Percentiles rank a stretch among this genome's conserved stretches.
Evolutionary conservation across 2,888 invertebrate species (phyloP).

Genomic region (Pollenia labialis): DNA sequence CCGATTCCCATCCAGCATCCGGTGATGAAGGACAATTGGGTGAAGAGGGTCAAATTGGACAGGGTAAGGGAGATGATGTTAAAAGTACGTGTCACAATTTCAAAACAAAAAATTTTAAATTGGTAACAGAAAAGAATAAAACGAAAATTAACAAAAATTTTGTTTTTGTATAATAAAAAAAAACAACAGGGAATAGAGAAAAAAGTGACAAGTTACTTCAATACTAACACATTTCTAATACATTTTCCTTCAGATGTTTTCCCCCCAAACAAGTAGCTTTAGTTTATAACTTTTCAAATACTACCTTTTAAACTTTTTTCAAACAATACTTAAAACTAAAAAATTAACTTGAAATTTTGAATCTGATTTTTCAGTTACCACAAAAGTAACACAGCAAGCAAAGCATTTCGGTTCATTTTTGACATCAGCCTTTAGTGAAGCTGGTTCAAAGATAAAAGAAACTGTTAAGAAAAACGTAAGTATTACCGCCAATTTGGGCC

Average conservation of each 20-base stretch:
- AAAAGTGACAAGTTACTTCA: conserved; percentile 80
- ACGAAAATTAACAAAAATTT: conserved; percentile 45
- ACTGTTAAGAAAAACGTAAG: conserved; percentile 98
- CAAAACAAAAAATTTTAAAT: conserved; percentile 75
- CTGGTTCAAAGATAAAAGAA: conserved; percentile 97
- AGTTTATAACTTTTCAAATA: background rate
- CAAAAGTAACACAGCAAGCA: conserved; percentile 94
- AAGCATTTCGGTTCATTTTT: conserved; percentile 96
- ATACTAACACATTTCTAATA: conserved; percentile 30
- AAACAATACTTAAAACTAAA: background rate
- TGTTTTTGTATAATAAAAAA: conserved; percentile 19
- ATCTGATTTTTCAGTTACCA: conserved; percentile 87
- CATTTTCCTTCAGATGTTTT: background rate
- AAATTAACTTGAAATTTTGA: conserved; percentile 39
- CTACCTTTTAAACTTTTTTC: background rate
- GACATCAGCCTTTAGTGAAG: conserved; percentile 97
- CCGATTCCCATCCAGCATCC: conserved; percentile 93
- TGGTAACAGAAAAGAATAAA: conserved; percentile 75
- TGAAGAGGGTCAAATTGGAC: conserved; percentile 91
- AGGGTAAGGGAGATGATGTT: conserved; percentile 86
- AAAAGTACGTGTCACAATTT: conserved; percentile 81
- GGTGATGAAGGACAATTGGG: conserved; percentile 90
- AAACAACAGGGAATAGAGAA: conserved; percentile 44
- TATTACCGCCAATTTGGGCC: conserved; percentile 76
- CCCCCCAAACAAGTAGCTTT: background rate